These are phyloP conservation scores for Thereva nobilitata DNA, from an alignment of 2,888 invertebrate genomes.

Conservation along the genomic window DNA sequence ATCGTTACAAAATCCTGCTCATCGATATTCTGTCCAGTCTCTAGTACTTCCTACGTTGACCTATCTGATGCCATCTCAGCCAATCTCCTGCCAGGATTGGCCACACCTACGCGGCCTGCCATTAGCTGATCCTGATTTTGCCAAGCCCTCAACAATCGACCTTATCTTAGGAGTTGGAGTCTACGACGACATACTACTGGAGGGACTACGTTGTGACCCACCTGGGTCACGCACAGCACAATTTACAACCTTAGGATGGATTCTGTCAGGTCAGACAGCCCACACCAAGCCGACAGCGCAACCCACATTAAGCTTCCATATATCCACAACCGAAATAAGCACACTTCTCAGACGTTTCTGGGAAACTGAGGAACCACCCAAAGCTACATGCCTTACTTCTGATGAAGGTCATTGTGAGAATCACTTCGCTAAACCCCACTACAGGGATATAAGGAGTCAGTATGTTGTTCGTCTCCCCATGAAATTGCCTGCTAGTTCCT, in stretches of 20 bases:
- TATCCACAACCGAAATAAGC: background rate
- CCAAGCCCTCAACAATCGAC: background rate
- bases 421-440: no score
- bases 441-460: no score
- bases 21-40: background rate
- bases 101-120: background rate
- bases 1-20: no score
- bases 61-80: background rate
- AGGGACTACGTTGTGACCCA: background rate
- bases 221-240: background rate
- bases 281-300: background rate
- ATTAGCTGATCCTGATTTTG: conserved; percentile 2
- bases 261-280: background rate
- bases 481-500: no score
- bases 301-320: background rate
- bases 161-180: background rate
- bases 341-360: background rate
- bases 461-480: no score
- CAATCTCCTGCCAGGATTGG: no score
- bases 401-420: no score
- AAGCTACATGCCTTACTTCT: background rate
- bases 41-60: background rate
- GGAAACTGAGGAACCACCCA: no score
- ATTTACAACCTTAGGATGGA: background rate
- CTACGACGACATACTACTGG: background rate